Conservation (phyloP, 2,113 vertebrate species). For the Forbesichthys papilliferus region DNA sequence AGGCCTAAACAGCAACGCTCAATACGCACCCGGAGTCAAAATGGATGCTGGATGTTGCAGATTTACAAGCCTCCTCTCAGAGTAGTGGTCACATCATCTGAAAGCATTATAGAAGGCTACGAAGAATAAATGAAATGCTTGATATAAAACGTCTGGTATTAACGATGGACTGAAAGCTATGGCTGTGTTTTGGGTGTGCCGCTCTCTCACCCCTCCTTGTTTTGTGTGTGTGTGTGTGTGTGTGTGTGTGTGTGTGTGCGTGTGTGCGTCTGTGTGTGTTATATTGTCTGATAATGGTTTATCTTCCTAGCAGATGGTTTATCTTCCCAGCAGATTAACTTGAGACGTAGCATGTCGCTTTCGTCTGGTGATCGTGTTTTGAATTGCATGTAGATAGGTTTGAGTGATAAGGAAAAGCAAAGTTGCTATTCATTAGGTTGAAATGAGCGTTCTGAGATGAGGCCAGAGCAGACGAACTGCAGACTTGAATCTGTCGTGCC, state of each 20-base stretch:
- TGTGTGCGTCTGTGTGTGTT: constrained; percentile 12
- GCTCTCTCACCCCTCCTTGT: constrained; percentile 41
- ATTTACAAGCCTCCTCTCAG: constrained; percentile 74
- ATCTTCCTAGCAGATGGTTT: constrained; percentile 52
- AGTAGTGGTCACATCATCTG: constrained; percentile 65
- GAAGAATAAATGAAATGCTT: constrained; percentile 73
- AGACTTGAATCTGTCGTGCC: constrained; percentile 15
- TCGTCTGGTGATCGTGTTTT: constrained; percentile 10
- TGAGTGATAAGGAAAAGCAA: constrained; percentile 14
- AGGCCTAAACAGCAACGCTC: constrained; percentile 70
- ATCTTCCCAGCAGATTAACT: constrained; percentile 38
- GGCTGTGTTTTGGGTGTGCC: constrained; percentile 59
- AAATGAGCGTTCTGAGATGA: not conserved
- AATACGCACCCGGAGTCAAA: constrained; percentile 60
- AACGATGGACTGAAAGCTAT: constrained; percentile 56
- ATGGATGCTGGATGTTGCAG: constrained; percentile 66
- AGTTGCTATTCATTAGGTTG: constrained; percentile 18
- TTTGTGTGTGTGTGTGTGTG: constrained; percentile 29
- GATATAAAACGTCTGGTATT: constrained; percentile 77
- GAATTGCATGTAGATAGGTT: constrained; percentile 4
- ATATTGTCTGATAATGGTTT: constrained; percentile 13
- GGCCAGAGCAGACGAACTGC: constrained; percentile 16
- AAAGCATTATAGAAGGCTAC: constrained; percentile 72
- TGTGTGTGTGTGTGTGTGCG: constrained; percentile 4
- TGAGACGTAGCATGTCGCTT: constrained; percentile 8